Percentiles rank a stretch among this genome's conserved stretches.
Conservation (phyloP, 2,797 vertebrate genomes). For the Chloroceryle amazona region DNA sequence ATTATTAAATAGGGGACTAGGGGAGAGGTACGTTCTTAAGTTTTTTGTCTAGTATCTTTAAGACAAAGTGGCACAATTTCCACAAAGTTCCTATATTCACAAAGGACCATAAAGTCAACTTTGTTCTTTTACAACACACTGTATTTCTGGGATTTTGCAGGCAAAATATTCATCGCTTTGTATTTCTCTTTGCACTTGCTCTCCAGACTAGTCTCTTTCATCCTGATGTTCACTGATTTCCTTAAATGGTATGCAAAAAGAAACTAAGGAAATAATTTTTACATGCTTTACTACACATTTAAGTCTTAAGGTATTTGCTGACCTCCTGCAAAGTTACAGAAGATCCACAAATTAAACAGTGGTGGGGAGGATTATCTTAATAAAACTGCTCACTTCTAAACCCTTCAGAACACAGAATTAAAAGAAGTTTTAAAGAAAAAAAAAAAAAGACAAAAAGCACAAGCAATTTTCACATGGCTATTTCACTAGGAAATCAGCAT, state of each 20-base stretch:
- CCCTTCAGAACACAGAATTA: neutral
- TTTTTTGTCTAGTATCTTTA: neutral
- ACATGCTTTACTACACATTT: neutral
- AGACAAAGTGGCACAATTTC: neutral
- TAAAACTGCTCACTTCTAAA: neutral
- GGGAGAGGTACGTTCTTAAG: fast-evolving
- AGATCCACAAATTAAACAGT: neutral
- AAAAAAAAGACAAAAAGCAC: neutral
- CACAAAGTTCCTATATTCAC: neutral
- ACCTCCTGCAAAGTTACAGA: neutral
- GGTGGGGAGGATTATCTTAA: neutral
- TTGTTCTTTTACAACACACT: neutral
- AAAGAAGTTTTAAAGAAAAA: neutral
- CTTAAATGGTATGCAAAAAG: neutral
- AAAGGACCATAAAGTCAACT: neutral
- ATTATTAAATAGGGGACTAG: neutral
- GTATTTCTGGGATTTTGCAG: no score
- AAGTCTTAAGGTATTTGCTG: neutral
- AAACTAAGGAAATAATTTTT: neutral
- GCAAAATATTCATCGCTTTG: neutral
- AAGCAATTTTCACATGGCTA: neutral
- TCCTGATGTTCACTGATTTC: neutral
- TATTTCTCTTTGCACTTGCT: neutral
- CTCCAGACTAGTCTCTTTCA: neutral
- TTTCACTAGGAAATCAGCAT: neutral